phyloP scores from a whole-genome alignment of 2,888 invertebrate species.

The Watsonalla binaria region DNA sequence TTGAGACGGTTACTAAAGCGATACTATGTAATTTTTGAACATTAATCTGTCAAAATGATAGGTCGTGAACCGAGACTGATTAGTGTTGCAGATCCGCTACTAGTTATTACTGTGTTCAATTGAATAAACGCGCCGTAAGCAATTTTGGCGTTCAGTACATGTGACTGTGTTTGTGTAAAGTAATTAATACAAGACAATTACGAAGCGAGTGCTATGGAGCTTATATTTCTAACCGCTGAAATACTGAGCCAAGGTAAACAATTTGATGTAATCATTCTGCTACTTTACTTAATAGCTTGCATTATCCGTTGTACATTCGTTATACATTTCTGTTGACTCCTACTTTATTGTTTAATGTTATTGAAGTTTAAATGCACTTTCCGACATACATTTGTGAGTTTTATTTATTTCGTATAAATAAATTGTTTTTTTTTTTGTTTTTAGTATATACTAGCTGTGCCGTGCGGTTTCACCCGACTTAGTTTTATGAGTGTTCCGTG shows the following conservation, averaged over 20 bases:
- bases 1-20: slow-evolving; percentile 37
- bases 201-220: slow-evolving; percentile 50
- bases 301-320: not conserved
- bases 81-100: slow-evolving; percentile 33
- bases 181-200: slow-evolving; percentile 49
- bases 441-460: too few relatives aligned
- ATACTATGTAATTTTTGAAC: slow-evolving; percentile 45
- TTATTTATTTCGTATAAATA: too few relatives aligned
- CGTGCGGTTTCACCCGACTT: too few relatives aligned
- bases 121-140: slow-evolving; percentile 25
- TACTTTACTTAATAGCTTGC: not conserved
- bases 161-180: slow-evolving; percentile 58
- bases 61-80: slow-evolving; percentile 40
- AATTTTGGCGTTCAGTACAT: slow-evolving; percentile 31
- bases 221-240: slow-evolving; percentile 25
- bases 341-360: too few relatives aligned
- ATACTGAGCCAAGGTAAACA: slow-evolving; percentile 38
- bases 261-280: slow-evolving; percentile 9
- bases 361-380: too few relatives aligned
- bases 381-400: too few relatives aligned
- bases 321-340: not conserved
- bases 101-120: slow-evolving; percentile 27
- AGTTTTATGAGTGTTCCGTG: too few relatives aligned
- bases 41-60: slow-evolving; percentile 37
- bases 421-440: too few relatives aligned